Base-by-base conservation (phyloP, 2,888 invertebrate species). In the Syrista parreyssii region DNA sequence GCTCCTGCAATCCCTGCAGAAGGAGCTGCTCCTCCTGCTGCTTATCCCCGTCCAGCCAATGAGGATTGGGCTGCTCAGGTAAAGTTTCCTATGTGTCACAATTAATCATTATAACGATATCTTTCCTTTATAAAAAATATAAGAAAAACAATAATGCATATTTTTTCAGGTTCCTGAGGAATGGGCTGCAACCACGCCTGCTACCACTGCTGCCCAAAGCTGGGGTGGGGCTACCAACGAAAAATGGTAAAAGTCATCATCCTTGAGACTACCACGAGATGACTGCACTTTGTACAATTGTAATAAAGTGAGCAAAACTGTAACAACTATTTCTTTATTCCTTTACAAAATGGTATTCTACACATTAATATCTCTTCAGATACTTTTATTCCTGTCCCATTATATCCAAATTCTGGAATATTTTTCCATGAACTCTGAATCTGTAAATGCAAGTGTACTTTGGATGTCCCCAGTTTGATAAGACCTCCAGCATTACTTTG, bases 141-240 rank as follows among this genome's bases (percentile, higher is more conserved):
- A 11, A 9, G 34, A 74, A 75, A 12, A 36, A 34, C 11, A 69
- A 34, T 23, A 23, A 23, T 55, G 6, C 23, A 55, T 55, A 23
- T 79, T 77, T 32, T 36, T 77, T 74, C 78, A 93, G 92, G 93
- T 93, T 0, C 93, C 93, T 89, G 94, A 94, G 80, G 94, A 94
- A 87, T 94, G 94, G 93, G 91, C 93, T 0, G 89, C 92, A 9
- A 88, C 92, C 12, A 84, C 90, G 36, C 75, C 89, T 35, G 72
- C 86, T 11, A 55, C 88, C 81, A 72, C 84, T 2, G 77, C 88
- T 76, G 82, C 90, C 4, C 93, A 94, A 11, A 94, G 93, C 73
- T 95, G 95, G 95, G 94, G 94, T 82, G 93, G 94, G 81, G 92
- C 94, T 71, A 91, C 93, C 68, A 92, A 92, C 82, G 94, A 94